Conservation (phyloP, 1,140 invertebrate genomes). For the Agrypnia vestita region DNA sequence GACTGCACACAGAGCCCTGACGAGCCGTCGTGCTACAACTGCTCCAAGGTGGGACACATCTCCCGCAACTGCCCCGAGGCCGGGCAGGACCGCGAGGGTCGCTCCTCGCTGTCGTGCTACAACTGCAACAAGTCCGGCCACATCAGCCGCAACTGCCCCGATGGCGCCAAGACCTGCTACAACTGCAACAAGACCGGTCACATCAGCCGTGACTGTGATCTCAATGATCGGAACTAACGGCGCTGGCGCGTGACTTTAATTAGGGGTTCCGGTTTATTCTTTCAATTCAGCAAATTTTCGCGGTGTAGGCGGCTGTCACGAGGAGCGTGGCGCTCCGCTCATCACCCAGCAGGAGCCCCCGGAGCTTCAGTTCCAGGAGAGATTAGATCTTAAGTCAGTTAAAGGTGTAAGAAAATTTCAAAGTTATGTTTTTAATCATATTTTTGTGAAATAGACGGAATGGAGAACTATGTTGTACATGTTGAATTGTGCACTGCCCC, state of each 20-base stretch:
- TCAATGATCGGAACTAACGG: conserved; percentile 80
- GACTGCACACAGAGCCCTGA: conserved; percentile 89
- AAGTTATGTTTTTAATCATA: conserved; percentile 68
- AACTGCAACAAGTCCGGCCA: conserved; percentile 92
- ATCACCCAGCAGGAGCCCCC: conserved; percentile 28
- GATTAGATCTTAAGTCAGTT: conserved; percentile 60
- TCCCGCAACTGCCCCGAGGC: conserved; percentile 87
- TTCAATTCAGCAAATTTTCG: conserved; percentile 43
- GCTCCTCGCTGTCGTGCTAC: conserved; percentile 81
- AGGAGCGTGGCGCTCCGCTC: conserved; percentile 62
- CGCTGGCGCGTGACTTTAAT: conserved; percentile 39
- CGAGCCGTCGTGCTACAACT: conserved; percentile 89
- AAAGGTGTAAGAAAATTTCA: conserved; percentile 63
- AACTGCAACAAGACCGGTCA: conserved; percentile 91
- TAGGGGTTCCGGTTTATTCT: conserved; percentile 62
- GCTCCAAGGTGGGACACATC: conserved; percentile 91
- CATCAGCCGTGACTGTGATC: conserved; percentile 91
- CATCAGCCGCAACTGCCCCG: conserved; percentile 91
- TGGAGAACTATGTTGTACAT: conserved; percentile 68
- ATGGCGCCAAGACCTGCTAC: conserved; percentile 89
- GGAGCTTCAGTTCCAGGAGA: conserved; percentile 46
- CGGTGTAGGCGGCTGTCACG: conserved; percentile 18
- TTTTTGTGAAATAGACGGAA: conserved; percentile 66
- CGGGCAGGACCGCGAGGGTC: conserved; percentile 73
- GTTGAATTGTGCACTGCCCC: conserved; percentile 60